Evolutionary conservation across 2,797 vertebrate genomes (phyloP), one percentile per base, ranked within the genome.

Genomic region (Falco biarmicus): DNA sequence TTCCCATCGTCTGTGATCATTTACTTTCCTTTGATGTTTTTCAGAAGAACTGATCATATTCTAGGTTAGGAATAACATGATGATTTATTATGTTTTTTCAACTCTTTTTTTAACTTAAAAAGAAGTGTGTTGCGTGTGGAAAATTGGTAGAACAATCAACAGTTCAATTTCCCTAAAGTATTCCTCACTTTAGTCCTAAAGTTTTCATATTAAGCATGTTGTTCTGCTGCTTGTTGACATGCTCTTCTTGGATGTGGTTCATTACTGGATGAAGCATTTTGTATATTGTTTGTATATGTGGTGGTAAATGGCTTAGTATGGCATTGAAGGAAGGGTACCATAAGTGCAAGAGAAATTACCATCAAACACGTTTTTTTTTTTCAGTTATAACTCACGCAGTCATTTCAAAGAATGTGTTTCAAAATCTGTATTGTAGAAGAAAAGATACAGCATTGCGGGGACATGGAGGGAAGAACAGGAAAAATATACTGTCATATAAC

Each of bases 391-490:
- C 13, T 76, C 19, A 19, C 43, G 9, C 0, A 0, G 12, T 89
- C 11, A 32, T 89, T 69, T 93, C 66, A 87, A 90, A 87, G 24
- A 17, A 39, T 77, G 6, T n/a, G 11, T 84, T 93, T 75, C 26
- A 87, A 71, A 77, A 79, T 56, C 9, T 65, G 11, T 81, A 1
- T 59, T 77, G 21, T 83, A 59, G 70, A 74, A 65, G 34, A 63
- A 80, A 71, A 57, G 12, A 66, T 47, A 13, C 9, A 68, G 10
- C 15, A 24, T 1, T 57, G 28, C 10, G 18, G 32, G 8, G 4
- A 5, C 0, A 0, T 5, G 21, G 6, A 2, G 21, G 4, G 11
- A n/a, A 24, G 3, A 37, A 3, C 2, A 64, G 34, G 32, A 41
- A 45, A 88, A 43, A 43, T 45, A 24, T 3, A 51, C 9, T 64